Evolutionary conservation across 2,113 vertebrate species (phyloP).

Genomic region (Eretmochelys imbricata): DNA sequence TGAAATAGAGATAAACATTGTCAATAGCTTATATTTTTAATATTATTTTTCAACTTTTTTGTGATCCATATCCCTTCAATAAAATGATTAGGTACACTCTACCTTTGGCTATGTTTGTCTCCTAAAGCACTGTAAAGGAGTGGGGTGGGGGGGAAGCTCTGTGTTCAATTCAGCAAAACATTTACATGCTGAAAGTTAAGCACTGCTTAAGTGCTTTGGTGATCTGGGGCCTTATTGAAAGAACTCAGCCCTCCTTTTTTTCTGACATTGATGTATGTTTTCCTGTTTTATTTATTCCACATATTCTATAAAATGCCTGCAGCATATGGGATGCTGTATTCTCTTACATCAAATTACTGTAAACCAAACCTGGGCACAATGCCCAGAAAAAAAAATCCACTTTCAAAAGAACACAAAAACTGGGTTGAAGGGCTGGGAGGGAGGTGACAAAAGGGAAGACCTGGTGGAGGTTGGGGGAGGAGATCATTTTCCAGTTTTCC

Average conservation of each 20-base stretch:
- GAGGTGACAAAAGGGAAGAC: not conserved
- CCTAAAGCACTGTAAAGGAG: not conserved
- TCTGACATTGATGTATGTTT: not conserved
- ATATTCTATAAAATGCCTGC: not conserved
- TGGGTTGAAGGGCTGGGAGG: not conserved
- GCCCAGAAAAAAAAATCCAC: not conserved
- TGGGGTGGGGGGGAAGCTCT: not conserved
- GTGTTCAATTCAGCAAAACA: not conserved
- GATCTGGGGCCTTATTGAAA: not conserved
- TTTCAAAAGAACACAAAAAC: not conserved
- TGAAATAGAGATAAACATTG: constrained; percentile 36
- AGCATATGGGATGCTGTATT: not conserved
- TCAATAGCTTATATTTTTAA: constrained; percentile 9
- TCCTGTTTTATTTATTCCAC: not conserved
- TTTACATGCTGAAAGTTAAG: not conserved
- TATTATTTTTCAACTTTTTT: constrained; percentile 20
- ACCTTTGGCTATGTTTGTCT: not conserved
- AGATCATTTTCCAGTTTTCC: not conserved
- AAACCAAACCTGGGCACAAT: not conserved
- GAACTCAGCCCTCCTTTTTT: not conserved
- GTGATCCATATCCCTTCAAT: not conserved
- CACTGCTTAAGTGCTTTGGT: not conserved
- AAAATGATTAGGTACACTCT: not conserved
- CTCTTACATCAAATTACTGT: not conserved
- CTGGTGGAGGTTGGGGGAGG: not conserved